Conservation (phyloP, 2,888 invertebrate genomes). For the Epirrhoe alternata region DNA sequence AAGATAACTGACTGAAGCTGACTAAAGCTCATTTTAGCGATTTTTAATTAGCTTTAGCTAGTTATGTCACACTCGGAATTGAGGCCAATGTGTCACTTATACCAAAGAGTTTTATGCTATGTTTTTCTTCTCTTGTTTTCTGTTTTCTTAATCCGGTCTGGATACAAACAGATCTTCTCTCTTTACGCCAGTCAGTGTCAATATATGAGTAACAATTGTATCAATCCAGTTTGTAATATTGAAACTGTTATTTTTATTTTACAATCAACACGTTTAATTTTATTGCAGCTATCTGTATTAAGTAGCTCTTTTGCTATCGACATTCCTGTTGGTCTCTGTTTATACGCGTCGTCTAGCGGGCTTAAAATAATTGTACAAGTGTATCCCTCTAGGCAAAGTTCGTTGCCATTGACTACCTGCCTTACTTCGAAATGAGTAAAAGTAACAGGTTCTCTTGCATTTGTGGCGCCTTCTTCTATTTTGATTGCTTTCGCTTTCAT, state of each 20-base stretch:
- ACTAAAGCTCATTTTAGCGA: no score
- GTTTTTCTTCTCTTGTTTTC: no score
- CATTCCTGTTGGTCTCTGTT: slow-evolving; percentile 74
- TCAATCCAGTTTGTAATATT: neutral
- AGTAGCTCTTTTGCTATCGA: slow-evolving; percentile 55
- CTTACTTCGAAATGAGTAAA: slow-evolving; percentile 57
- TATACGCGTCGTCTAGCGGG: slow-evolving; percentile 69
- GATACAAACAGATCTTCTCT: no score
- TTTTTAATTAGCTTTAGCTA: no score
- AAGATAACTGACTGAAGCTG: no score
- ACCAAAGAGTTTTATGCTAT: no score
- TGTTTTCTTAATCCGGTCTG: no score
- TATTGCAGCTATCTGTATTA: slow-evolving; percentile 22
- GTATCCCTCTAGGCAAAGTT: slow-evolving; percentile 65
- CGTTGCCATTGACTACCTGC: slow-evolving; percentile 60
- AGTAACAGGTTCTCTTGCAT: slow-evolving; percentile 66
- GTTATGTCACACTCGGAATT: no score
- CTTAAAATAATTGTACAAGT: slow-evolving; percentile 84
- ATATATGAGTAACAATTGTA: neutral
- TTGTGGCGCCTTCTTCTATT: slow-evolving; percentile 47
- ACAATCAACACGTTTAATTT: slow-evolving; percentile 4
- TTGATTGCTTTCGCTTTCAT: slow-evolving; percentile 70
- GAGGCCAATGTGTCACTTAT: neutral
- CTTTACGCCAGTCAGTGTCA: no score
- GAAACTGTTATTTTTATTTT: neutral